These are phyloP conservation scores for Anthopleura xanthogrammica DNA, from an alignment of 92 coral and sea anemone genomes.

Conservation along the genomic window DNA sequence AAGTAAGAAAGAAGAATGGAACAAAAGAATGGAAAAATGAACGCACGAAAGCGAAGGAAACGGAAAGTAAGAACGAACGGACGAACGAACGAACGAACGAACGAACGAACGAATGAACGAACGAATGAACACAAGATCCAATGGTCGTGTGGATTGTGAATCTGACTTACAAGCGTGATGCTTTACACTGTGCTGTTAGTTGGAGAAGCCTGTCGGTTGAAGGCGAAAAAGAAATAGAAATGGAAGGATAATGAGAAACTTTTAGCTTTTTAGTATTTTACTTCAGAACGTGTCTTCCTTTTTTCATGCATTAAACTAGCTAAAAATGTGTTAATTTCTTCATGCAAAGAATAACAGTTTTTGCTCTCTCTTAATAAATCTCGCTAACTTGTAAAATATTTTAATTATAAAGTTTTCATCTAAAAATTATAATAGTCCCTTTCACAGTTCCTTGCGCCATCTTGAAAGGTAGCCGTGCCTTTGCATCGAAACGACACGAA, in stretches of 20 bases:
- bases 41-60: background rate
- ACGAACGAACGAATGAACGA: background rate
- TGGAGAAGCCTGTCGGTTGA: slow-evolving; percentile 33
- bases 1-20: background rate
- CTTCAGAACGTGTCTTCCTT: background rate
- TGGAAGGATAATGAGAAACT: background rate
- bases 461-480: no score
- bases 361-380: no score
- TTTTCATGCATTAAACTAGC: background rate
- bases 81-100: background rate
- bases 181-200: slow-evolving; percentile 29
- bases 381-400: no score
- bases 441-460: no score
- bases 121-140: background rate
- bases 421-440: no score
- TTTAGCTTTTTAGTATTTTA: background rate
- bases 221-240: background rate
- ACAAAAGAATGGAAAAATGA: background rate
- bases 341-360: no score
- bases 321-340: background rate
- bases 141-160: background rate
- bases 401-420: no score
- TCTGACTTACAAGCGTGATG: slow-evolving; percentile 26
- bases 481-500: no score
- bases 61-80: background rate